These are phyloP conservation scores for Scrobipalpa costella DNA, from an alignment of 2,888 invertebrate genomes.

Conservation along the genomic window DNA sequence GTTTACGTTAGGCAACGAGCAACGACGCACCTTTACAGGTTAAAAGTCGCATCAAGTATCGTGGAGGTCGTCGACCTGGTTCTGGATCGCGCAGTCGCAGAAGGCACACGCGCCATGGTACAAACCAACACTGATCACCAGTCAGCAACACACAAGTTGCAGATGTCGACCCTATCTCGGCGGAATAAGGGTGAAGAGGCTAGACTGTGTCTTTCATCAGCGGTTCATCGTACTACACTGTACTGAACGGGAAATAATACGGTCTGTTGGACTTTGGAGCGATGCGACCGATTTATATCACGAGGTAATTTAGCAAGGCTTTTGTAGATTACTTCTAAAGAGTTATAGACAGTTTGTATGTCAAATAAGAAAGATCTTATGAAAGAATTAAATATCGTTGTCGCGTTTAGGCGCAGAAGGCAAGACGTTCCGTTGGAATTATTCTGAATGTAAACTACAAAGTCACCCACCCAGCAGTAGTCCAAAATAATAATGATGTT, in stretches of 20 bases:
- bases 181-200: not conserved
- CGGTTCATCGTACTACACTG: slow-evolving; percentile 45
- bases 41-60: slow-evolving; percentile 60
- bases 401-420: too few relatives aligned
- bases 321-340: not conserved
- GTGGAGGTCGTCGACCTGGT: slow-evolving; percentile 69
- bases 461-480: too few relatives aligned
- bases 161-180: not conserved
- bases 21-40: slow-evolving; percentile 30
- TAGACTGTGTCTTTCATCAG: not conserved
- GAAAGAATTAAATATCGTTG: too few relatives aligned
- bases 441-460: too few relatives aligned
- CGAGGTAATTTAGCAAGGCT: not conserved
- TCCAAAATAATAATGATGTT: too few relatives aligned
- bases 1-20: slow-evolving; percentile 12
- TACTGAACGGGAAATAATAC: slow-evolving; percentile 76
- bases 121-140: not conserved
- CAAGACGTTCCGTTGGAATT: too few relatives aligned
- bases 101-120: slow-evolving; percentile 49
- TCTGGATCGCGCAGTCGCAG: slow-evolving; percentile 65
- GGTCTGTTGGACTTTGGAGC: slow-evolving; percentile 68
- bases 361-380: too few relatives aligned
- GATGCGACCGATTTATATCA: slow-evolving; percentile 35
- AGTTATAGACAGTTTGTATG: too few relatives aligned
- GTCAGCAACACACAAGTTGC: not conserved